Base-by-base conservation (phyloP, 2,797 vertebrate genomes). In the Mus caroli region DNA sequence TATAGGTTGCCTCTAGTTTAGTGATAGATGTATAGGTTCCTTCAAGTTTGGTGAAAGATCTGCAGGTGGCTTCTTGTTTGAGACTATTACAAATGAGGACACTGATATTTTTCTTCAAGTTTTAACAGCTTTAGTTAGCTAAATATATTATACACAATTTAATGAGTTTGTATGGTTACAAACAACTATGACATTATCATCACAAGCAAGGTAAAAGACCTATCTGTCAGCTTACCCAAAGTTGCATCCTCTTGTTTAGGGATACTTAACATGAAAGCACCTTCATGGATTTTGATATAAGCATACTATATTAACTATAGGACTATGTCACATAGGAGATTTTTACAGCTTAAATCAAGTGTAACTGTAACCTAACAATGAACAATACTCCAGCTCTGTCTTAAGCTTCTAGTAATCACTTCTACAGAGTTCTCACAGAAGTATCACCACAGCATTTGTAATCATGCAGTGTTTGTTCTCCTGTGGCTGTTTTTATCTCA, bases 91-190 rank as follows among this genome's bases (percentile, higher is more conserved):
- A 64, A 84, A 22, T 84, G 62, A 84, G 40, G 15, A 46, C 40
- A 84, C 2, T 83, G 37, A 64, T 20, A 64, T 20, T 84, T 84
- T 10, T 46, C 82, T 64, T 84, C 82, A 46, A 64, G 58, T 84
- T 64, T 84, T 46, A 84, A 84, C 26, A 84, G 58, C 82, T 34
- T 62, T 83, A 62, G 37, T 28, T 28, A 76, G 22, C 2, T 46
- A 88, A 31, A 87, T 50, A 24, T 86, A 75, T 80, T 85, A n/a
- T 64, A 69, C 8, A 91, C 3, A 96, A 83, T 91, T 91, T 69
- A 40, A 34, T 87, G 34, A 76, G 88, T 69, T 80, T 91, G 17
- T 69, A 76, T 50, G 76, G 22, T 40, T 82, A 77, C 76, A 91
- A 82, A 82, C 4, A 60, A 91, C 17, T 56, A 15, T 46, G 56